Evolutionary conservation across 2,113 vertebrate species (phyloP).

Genomic region (Zingel zingel): DNA sequence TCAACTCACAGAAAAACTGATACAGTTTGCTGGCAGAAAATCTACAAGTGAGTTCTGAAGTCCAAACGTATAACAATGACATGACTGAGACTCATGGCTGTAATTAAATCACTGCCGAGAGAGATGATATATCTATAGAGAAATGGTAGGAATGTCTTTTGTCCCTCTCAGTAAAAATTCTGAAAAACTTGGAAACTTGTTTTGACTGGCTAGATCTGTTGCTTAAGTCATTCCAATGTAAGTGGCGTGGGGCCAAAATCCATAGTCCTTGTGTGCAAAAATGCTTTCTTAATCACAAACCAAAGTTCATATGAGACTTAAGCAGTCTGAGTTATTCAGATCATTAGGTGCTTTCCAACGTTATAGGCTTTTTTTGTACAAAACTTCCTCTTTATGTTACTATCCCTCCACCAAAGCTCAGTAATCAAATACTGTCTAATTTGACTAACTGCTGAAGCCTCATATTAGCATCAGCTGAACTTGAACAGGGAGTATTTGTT

Average conservation of each 20-base stretch:
- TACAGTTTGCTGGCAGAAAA: not conserved
- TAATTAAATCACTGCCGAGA: not conserved
- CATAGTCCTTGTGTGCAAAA: not conserved
- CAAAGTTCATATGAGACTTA: not conserved
- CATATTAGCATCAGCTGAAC: not conserved
- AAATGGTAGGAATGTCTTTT: constrained; percentile 10
- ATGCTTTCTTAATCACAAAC: not conserved
- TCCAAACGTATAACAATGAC: constrained; percentile 2
- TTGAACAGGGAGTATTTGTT: not conserved
- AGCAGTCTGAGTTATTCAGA: not conserved
- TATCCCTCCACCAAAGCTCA: not conserved
- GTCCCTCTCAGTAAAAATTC: not conserved
- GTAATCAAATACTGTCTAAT: not conserved
- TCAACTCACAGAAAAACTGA: not conserved
- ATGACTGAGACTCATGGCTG: not conserved
- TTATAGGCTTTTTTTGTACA: not conserved
- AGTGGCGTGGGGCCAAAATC: not conserved
- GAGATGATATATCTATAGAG: not conserved
- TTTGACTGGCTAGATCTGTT: not conserved
- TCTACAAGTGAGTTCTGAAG: not conserved
- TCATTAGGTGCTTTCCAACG: not conserved
- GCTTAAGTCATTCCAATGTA: not conserved
- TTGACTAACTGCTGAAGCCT: not conserved
- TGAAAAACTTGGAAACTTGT: not conserved
- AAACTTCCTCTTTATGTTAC: not conserved